Evolutionary conservation across 2,113 vertebrate genomes (phyloP), one percentile per base, ranked within the genome.

Genomic region (Hippocampus mohnikei): DNA sequence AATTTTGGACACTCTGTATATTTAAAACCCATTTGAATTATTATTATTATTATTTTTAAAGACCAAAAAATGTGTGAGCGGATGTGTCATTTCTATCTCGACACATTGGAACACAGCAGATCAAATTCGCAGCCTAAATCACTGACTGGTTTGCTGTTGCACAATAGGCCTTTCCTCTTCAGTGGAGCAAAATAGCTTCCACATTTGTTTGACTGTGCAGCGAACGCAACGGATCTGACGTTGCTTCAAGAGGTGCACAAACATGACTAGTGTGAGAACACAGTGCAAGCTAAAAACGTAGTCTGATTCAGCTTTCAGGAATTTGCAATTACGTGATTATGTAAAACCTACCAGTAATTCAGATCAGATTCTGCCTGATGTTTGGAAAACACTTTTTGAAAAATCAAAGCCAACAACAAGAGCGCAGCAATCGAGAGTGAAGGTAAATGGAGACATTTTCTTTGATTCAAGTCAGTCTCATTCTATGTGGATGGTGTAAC

Each of bases 281-380:
- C 33, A 71, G 67, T 77, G 79, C 80, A 59, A 13, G 46, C n/a
- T 56, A n/a, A 56, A 56, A 11, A 1, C 5, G 52, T 15, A 25
- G 48, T 73, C 80, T 81, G 83, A 86, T 87, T 44, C 81, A 66
- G 73, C 27, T 71, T 70, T 63, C 63, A 61, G 67, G 78, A 37
- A 44, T 48, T 73, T 72, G 33, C 63, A 75, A 72, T 21, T 66
- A 23, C 53, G 78, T 77, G 60, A 88, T 88, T 80, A 74, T 58
- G 70, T 16, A 48, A n/a, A 66, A 70, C 3, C 61, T 29, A 33
- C 33, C 5, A 6, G 5, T 6, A 37, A 37, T 37, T 13, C 76
- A 87, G 12, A 89, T 85, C 73, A 60, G 76, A 85, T 90, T 86
- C 70, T 73, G 66, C 77, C 73, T 33, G 72, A 56, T 59, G 29